Percentiles rank a stretch among this genome's conserved stretches.
Conservation (phyloP, 2,888 invertebrate species). For the Euplexia lucipara region DNA sequence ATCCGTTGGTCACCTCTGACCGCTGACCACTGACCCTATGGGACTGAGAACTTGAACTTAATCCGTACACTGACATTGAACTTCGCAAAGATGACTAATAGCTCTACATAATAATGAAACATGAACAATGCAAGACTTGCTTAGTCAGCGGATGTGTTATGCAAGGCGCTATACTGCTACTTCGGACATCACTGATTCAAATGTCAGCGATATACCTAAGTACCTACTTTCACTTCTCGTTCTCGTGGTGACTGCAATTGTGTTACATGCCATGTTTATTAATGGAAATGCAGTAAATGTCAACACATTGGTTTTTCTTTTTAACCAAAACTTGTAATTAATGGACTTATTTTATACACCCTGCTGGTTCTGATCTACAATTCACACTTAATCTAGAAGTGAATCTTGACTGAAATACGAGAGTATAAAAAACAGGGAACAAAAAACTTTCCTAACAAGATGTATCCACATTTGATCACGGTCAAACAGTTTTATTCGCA, state of each 20-base stretch:
- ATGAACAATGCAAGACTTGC: slow-evolving; percentile 41
- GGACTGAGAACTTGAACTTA: slow-evolving; percentile 86
- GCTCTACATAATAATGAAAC: slow-evolving; percentile 33
- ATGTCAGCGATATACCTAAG: slow-evolving; percentile 20
- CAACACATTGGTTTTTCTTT: not conserved
- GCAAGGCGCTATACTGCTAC: slow-evolving; percentile 21
- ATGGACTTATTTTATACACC: not conserved
- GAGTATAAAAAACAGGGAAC: not conserved
- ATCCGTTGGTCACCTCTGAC: slow-evolving; percentile 90
- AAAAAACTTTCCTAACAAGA: slow-evolving; percentile 34
- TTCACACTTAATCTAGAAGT: not conserved
- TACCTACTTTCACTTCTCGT: slow-evolving; percentile 21
- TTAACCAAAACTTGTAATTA: not conserved
- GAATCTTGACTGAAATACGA: slow-evolving; percentile 1
- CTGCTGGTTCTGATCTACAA: not conserved
- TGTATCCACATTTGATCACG: slow-evolving; percentile 59
- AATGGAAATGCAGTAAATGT: not conserved
- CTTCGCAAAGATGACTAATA: slow-evolving; percentile 62
- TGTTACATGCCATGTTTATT: not conserved
- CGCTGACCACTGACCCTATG: slow-evolving; percentile 86
- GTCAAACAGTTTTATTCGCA: slow-evolving; percentile 82
- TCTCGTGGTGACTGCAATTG: not conserved
- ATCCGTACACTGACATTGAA: slow-evolving; percentile 76
- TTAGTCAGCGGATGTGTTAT: slow-evolving; percentile 25
- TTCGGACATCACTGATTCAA: slow-evolving; percentile 12